phyloP scores from a whole-genome alignment of 1,140 invertebrate genomes.

The Sweltsa coloradensis region DNA sequence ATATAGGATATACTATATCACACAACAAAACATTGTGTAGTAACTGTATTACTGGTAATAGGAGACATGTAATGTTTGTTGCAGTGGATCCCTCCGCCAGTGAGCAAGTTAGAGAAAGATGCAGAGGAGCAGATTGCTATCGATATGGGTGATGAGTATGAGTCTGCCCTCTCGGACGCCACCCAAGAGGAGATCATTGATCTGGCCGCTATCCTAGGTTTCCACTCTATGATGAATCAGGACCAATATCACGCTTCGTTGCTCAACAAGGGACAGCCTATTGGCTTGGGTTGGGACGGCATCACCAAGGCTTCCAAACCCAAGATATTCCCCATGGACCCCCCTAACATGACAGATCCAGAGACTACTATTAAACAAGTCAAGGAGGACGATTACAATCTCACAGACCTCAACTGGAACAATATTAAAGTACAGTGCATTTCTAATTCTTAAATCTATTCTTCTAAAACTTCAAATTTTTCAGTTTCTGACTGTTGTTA shows the following conservation, averaged over 20 bases:
- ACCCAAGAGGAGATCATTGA: conserved; percentile 98
- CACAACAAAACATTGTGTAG: no score
- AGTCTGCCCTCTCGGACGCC: conserved; percentile 78
- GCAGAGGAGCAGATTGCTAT: conserved; percentile 83
- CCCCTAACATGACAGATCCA: conserved; percentile 87
- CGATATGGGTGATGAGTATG: conserved; percentile 91
- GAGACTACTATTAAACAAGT: conserved; percentile 83
- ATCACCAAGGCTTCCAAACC: conserved; percentile 88
- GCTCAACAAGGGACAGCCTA: conserved; percentile 77
- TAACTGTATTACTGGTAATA: no score
- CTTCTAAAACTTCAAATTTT: no score
- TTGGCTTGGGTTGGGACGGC: conserved; percentile 80
- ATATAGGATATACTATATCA: no score
- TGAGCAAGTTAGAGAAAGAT: conserved; percentile 59
- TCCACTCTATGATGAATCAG: conserved; percentile 99
- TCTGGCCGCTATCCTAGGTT: conserved; percentile 95
- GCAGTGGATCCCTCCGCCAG: conserved; percentile 82
- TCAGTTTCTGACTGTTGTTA: no score
- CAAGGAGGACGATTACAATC: conserved; percentile 72
- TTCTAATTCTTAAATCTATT: no score
- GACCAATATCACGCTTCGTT: conserved; percentile 97
- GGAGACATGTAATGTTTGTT: no score
- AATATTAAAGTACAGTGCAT: conserved; percentile 73
- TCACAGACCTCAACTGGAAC: conserved; percentile 90
- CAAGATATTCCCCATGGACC: conserved; percentile 81